These are phyloP conservation scores for Drosophila leontia DNA, from an alignment of 1,140 invertebrate genomes.

Conservation along the genomic window DNA sequence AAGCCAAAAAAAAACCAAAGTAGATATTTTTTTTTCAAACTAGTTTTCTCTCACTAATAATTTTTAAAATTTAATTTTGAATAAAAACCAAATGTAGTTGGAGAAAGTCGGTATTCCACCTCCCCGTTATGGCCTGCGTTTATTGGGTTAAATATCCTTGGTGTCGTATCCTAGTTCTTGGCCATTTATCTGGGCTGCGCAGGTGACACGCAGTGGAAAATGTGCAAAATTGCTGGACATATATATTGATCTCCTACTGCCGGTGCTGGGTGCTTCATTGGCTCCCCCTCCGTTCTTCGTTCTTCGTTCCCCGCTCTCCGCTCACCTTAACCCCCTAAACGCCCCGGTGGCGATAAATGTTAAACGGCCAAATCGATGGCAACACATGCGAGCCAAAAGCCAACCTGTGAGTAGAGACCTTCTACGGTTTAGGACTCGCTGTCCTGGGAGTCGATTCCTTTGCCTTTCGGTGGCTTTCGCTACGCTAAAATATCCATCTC, in stretches of 20 bases:
- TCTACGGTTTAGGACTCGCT: background rate
- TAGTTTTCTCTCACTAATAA: too few relatives aligned
- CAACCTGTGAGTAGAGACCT: background rate
- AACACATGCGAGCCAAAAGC: slow-evolving; percentile 67
- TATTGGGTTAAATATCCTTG: slow-evolving; percentile 20
- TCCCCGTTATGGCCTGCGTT: background rate
- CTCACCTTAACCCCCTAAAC: background rate
- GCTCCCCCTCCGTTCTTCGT: background rate
- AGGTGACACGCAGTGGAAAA: slow-evolving; percentile 79
- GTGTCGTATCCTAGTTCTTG: slow-evolving; percentile 23
- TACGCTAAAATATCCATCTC: slow-evolving; percentile 12
- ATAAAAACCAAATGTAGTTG: background rate
- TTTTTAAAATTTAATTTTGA: background rate
- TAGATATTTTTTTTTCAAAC: background rate
- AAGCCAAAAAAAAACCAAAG: too few relatives aligned
- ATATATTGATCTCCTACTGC: slow-evolving; percentile 63
- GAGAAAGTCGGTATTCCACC: too few relatives aligned
- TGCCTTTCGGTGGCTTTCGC: slow-evolving; percentile 29
- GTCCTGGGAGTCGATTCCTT: slow-evolving; percentile 32
- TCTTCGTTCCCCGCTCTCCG: too few relatives aligned
- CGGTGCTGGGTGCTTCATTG: slow-evolving; percentile 11
- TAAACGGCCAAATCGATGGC: slow-evolving; percentile 81
- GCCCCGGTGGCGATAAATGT: slow-evolving; percentile 68
- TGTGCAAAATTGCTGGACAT: slow-evolving; percentile 77
- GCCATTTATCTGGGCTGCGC: slow-evolving; percentile 77